Conservation (phyloP, 92 coral and sea anemone genomes). For the Epizoanthus scotinus region DNA sequence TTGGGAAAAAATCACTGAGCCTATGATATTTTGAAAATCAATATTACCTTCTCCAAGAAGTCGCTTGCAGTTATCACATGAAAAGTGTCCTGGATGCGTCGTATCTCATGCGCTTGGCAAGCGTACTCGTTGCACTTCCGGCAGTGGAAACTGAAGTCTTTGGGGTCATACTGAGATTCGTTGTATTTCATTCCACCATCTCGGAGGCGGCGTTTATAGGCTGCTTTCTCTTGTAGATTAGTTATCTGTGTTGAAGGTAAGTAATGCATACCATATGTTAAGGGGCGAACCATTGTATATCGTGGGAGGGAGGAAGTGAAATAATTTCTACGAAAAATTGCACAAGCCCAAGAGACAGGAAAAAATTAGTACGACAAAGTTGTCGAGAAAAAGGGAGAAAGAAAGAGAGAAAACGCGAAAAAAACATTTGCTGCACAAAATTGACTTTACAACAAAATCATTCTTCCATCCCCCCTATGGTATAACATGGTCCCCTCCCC, state of each 20-base stretch:
- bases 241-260: constrained; percentile 44
- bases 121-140: constrained; percentile 71
- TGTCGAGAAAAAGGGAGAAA: too few relatives aligned
- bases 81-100: constrained; percentile 48
- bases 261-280: not conserved
- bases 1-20: not conserved
- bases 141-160: constrained; percentile 76
- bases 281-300: too few relatives aligned
- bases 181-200: constrained; percentile 32
- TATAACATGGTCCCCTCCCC: too few relatives aligned
- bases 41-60: constrained; percentile 47
- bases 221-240: constrained; percentile 49
- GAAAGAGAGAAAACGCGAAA: too few relatives aligned
- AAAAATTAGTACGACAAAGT: too few relatives aligned
- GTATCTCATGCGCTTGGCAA: constrained; percentile 85
- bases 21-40: not conserved
- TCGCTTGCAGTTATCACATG: constrained; percentile 67
- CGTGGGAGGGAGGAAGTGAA: too few relatives aligned
- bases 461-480: too few relatives aligned
- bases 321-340: too few relatives aligned
- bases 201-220: constrained; percentile 50
- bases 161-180: constrained; percentile 43
- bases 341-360: too few relatives aligned
- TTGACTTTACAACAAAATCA: too few relatives aligned
- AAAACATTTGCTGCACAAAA: too few relatives aligned